A percentile compares a stretch with the other conserved stretches of the same genome.
Conservation (phyloP, 2,113 vertebrate species). For the Anarrhichthys ocellatus region DNA sequence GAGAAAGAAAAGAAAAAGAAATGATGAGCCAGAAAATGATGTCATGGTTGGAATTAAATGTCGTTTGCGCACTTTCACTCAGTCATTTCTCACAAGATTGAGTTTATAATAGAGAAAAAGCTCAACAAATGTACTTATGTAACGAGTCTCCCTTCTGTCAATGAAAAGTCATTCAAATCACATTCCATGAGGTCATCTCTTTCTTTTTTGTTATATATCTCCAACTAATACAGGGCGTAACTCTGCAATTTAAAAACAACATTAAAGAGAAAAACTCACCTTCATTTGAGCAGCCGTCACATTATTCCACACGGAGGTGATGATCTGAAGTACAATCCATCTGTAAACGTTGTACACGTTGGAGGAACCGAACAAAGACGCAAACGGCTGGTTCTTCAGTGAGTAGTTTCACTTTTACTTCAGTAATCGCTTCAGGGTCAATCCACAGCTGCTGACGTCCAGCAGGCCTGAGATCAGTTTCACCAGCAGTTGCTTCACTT, state of each 20-base stretch:
- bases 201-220: background rate
- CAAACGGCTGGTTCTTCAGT: background rate
- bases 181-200: background rate
- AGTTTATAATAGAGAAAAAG: background rate
- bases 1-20: background rate
- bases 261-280: slow-evolving; percentile 22
- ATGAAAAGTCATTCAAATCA: background rate
- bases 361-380: background rate
- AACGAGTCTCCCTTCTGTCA: no score
- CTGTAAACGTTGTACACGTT: no score
- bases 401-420: slow-evolving; percentile 56
- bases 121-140: no score
- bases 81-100: background rate
- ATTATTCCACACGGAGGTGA: background rate
- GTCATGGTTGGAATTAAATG: background rate
- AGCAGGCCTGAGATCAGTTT: background rate
- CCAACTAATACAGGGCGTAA: background rate
- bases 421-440: background rate
- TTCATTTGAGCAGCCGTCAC: background rate
- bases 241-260: no score
- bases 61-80: background rate
- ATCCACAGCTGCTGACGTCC: background rate
- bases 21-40: background rate
- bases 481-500: background rate
- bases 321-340: background rate